Evolutionary conservation across 2,797 vertebrate genomes (phyloP).

Genomic region (Onychomys torridus): DNA sequence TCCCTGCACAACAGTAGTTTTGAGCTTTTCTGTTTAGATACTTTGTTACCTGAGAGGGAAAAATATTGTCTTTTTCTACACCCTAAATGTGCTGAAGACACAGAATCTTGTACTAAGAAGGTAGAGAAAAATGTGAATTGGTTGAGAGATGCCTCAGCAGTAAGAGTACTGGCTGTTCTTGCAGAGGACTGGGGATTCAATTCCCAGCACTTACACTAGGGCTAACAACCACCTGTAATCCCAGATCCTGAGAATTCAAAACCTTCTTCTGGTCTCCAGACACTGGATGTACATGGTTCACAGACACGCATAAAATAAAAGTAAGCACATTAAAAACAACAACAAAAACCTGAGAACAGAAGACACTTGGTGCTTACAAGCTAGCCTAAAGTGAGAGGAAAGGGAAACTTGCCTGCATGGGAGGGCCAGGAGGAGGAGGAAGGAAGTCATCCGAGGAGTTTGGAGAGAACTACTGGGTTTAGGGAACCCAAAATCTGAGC

Average conservation of each 20-base stretch:
- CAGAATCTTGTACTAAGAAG: background rate
- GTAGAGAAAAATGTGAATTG: background rate
- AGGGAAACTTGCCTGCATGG: background rate
- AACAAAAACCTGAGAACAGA: background rate
- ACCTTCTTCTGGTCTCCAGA: background rate
- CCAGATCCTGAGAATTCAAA: no score
- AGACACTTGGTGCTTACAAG: background rate
- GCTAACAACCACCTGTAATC: background rate
- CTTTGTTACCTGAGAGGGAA: slow-evolving; percentile 23
- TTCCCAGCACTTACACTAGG: background rate
- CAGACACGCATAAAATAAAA: background rate
- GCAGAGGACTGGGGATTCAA: background rate
- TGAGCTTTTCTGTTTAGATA: slow-evolving; percentile 22
- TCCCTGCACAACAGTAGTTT: slow-evolving; percentile 7
- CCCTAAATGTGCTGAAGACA: background rate
- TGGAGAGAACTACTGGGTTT: background rate
- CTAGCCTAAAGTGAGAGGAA: background rate
- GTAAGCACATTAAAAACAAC: background rate
- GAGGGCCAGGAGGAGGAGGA: background rate
- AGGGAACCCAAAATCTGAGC: background rate
- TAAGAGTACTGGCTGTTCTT: background rate
- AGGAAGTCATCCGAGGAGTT: background rate
- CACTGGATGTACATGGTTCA: background rate
- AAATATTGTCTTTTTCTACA: background rate
- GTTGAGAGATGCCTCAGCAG: background rate